These are phyloP conservation scores for Melinopterus prodromus DNA, from an alignment of 2,888 invertebrate species.

Conservation along the genomic window DNA sequence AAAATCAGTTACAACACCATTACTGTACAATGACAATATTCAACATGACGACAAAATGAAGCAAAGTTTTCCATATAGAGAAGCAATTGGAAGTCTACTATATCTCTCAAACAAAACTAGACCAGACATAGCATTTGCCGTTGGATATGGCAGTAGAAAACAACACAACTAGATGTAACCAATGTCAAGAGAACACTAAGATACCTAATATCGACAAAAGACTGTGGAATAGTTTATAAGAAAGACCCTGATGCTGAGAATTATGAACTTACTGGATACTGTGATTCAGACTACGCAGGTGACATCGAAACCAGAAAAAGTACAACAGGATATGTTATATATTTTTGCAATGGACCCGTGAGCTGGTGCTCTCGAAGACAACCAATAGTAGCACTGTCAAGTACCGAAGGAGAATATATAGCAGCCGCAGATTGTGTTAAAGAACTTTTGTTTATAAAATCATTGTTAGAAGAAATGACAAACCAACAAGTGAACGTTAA, in stretches of 20 bases:
- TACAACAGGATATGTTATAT: conserved; percentile 34
- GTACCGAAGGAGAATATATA: conserved; percentile 39
- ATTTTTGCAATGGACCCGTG: conserved; percentile 26
- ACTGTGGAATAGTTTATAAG: background rate
- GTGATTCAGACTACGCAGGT: conserved; percentile 34
- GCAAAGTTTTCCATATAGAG: conserved; percentile 36
- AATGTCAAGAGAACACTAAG: conserved; percentile 36
- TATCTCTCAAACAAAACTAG: conserved; percentile 37
- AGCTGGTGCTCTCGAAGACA: conserved; percentile 27
- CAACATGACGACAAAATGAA: background rate
- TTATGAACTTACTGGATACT: background rate
- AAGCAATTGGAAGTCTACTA: conserved; percentile 40
- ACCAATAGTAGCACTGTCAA: conserved; percentile 28
- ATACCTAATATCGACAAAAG: conserved; percentile 4
- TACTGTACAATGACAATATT: background rate
- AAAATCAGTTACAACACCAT: conserved; percentile 31
- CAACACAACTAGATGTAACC: conserved; percentile 33
- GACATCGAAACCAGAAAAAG: conserved; percentile 37
- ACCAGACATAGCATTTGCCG: conserved; percentile 37
- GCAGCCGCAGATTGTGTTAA: conserved; percentile 21
- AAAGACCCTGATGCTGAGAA: background rate
- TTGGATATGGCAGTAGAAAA: conserved; percentile 36
- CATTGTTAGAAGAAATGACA: conserved; percentile 26
- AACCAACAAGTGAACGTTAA: conserved; percentile 10
- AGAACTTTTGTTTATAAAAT: conserved; percentile 22